Base-by-base conservation (phyloP, 2,888 invertebrate species). In the Bruchidius siliquastri region DNA sequence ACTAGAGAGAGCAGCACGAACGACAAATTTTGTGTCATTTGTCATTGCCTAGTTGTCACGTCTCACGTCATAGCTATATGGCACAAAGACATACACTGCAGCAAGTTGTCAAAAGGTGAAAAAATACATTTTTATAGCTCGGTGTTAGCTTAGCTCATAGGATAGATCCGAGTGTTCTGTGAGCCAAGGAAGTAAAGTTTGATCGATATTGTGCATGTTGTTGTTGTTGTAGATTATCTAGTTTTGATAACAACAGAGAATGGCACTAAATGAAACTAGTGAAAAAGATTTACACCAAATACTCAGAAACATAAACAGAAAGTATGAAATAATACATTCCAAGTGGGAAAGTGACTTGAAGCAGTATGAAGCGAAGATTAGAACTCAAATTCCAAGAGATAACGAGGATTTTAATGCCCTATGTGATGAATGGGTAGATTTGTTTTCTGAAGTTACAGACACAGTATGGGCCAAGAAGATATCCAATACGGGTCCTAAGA, bases 391-490 rank as follows among this genome's bases (percentile, higher is more conserved):
- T 72, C 82, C 81, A 21, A 77, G 83, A 73, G 81, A 85, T 72
- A 84, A 81, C 74, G 85, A 86, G 32, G 86, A 87, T 77, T 85
- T 85, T 78, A 86, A 86, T 78, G 80, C 78, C 20, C 79, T 86
- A 70, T 86, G 86, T 76, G 87, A 87, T 78, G 82, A 86, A 77
- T 87, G 86, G 86, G 86, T 86, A 73, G 85, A 86, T 76, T 77
- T 83, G 72, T 87, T 87, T 81, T 86, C 87, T 67, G 82, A 82
- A 74, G 81, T 82, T 74, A 86, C 87, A 69, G 81, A 83, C 73
- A 86, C 87, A 68, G 82, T 86, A 77, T 87, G 87, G 87, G 86
- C 84, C 67, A 86, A 86, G 79, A 87, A 86, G 79, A 85, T 85
- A 77, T 86, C 86, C 70, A 87, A 87, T 78, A 86, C 86, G 4